phyloP scores from a whole-genome alignment of 2,888 invertebrate species.

The Beris morrisii region DNA sequence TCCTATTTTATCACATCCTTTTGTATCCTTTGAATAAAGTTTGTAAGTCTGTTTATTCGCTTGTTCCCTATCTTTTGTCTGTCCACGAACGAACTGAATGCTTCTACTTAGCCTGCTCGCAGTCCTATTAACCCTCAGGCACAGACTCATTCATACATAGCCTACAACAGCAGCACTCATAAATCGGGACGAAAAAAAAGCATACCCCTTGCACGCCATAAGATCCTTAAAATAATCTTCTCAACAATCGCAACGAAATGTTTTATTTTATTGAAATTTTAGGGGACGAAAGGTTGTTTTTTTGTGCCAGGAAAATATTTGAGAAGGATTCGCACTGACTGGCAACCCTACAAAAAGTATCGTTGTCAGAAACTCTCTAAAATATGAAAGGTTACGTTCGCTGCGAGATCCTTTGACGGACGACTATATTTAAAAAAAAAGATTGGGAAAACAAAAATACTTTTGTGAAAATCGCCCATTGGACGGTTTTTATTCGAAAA shows the following conservation, averaged over 20 bases:
- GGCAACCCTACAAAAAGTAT: no score
- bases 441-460: no score
- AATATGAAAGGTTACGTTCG: no score
- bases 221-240: constrained; percentile 10
- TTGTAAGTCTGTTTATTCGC: constrained; percentile 4
- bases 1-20: constrained; percentile 30
- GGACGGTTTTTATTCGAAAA: constrained; percentile 7
- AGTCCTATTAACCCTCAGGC: not conserved
- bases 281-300: no score
- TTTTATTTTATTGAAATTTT: constrained; percentile 5
- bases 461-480: not conserved
- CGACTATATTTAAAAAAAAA: no score
- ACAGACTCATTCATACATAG: no score
- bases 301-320: no score
- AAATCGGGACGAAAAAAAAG: not conserved
- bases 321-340: no score
- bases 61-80: constrained; percentile 11
- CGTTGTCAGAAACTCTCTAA: no score
- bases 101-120: constrained; percentile 11
- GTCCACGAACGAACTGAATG: constrained; percentile 15
- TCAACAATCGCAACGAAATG: not conserved
- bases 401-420: no score
- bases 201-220: constrained; percentile 1
- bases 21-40: constrained; percentile 24
- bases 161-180: no score